These are phyloP conservation scores for Erithacus rubecula DNA, from an alignment of 2,797 vertebrate genomes.

Conservation along the genomic window DNA sequence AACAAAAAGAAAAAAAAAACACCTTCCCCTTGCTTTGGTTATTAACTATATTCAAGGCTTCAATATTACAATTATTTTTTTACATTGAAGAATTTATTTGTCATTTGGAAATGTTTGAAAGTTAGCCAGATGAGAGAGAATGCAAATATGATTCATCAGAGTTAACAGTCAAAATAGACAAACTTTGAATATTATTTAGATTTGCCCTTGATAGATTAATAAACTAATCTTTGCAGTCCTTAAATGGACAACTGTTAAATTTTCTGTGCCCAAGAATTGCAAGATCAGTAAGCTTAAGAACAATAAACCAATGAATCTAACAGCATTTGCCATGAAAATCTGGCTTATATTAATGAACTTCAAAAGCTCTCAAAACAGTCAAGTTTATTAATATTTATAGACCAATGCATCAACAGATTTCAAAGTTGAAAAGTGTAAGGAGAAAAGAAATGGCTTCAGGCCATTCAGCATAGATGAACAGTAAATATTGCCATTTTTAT, in stretches of 20 bases:
- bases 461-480: slow-evolving; percentile 35
- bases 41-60: slow-evolving; percentile 61
- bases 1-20: neutral
- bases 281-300: neutral
- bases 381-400: slow-evolving; percentile 46
- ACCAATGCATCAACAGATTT: slow-evolving; percentile 17
- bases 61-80: neutral
- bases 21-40: slow-evolving; percentile 74
- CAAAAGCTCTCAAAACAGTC: slow-evolving; percentile 12
- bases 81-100: neutral
- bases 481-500: slow-evolving; percentile 45
- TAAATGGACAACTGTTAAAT: neutral
- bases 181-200: slow-evolving; percentile 17
- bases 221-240: slow-evolving; percentile 6
- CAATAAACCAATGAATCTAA: neutral
- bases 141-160: slow-evolving; percentile 17
- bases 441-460: slow-evolving; percentile 46
- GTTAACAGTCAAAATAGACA: slow-evolving; percentile 18
- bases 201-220: slow-evolving; percentile 21
- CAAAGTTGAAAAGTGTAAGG: slow-evolving; percentile 39
- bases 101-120: slow-evolving; percentile 53
- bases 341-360: slow-evolving; percentile 45
- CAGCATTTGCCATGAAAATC: neutral
- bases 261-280: neutral
- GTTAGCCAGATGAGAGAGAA: slow-evolving; percentile 3